Evolutionary conservation across 1,140 invertebrate genomes (phyloP), one percentile per base, ranked within the genome.

Genomic region (Pinna nobilis): DNA sequence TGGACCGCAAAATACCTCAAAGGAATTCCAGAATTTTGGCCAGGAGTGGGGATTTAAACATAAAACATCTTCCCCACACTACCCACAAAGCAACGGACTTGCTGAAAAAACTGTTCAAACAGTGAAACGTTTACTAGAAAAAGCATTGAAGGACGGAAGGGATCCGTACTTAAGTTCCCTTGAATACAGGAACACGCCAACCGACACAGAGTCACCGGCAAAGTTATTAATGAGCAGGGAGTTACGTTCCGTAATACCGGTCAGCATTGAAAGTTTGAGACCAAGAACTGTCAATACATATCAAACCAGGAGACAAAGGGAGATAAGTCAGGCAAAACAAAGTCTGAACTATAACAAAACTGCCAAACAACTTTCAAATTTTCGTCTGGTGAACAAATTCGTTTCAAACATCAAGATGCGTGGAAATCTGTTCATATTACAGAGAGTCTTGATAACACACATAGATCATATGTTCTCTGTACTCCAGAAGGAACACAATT

Each of bases 1-100:
- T 65, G 76, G 76, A 11, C 71, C 65, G 28, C 71, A 70, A 25
- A 74, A 77, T 33, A 37, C 32, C 15, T 77, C 57, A 7, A 5
- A 28, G 33, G 76, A 74, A 18, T 77, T 77, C 53, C 23, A 7
- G 20, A n/a, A 64, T 13, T 77, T 74, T 50, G 39, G 64, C 1
- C 5, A 20, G 9, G 35, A 63, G 2, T 77, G 60, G 44, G 50
- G 47, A 3, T 69, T 77, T 25, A n/a, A 69, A 13, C 76, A 77
- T 20, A 57, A 28, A 2, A 76, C 74, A 5, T 57, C 67, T 6
- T 53, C 55, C 47, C 74, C 74, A 4, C 13, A 33, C 18, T 70
- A 65, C 33, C 67, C 68, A 32, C 66, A 70, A 39, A 20, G 37
- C 5, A 70, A 70, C 32, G 74, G 57, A 13, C 41, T 61, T 20